These are phyloP conservation scores for Drosophila pseudotakahashii DNA, from an alignment of 2,888 invertebrate species.

Conservation along the genomic window DNA sequence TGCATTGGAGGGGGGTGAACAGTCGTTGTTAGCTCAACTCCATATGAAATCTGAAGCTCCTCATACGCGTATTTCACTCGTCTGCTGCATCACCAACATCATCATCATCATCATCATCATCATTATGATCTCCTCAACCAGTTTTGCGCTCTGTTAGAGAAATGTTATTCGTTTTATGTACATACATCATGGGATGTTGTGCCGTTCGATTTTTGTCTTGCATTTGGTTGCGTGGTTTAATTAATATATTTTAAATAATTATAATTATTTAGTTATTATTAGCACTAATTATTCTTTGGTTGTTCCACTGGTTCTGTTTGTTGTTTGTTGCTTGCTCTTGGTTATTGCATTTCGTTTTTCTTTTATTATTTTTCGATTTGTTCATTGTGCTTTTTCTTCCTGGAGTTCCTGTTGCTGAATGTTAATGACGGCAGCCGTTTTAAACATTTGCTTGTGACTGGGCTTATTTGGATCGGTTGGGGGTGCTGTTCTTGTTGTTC, in stretches of 20 bases:
- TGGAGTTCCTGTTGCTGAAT: constrained; percentile 62
- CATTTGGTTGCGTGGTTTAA: constrained; percentile 54
- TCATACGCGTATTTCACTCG: constrained; percentile 37
- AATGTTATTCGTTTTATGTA: constrained; percentile 40
- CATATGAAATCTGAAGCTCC: constrained; percentile 49
- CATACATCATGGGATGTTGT: constrained; percentile 33
- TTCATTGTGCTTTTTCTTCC: constrained; percentile 75
- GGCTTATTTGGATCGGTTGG: constrained; percentile 52
- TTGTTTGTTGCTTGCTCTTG: constrained; percentile 52
- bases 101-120: constrained; percentile 42
- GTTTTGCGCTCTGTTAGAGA: constrained; percentile 46
- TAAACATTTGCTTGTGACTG: constrained; percentile 68
- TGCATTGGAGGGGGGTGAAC: constrained; percentile 85
- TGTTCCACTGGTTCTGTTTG: constrained; percentile 84
- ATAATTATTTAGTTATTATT: constrained; percentile 74
- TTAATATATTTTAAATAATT: constrained; percentile 67
- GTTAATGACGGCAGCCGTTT: constrained; percentile 72
- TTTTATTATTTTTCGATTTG: no score
- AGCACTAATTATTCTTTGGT: constrained; percentile 84
- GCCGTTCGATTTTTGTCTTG: constrained; percentile 62
- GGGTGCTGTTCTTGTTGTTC: constrained; percentile 7
- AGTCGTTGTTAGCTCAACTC: constrained; percentile 64
- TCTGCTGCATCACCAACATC: constrained; percentile 65
- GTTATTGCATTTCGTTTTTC: constrained; percentile 52
- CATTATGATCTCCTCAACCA: constrained; percentile 49